Evolutionary conservation across 1,140 invertebrate genomes (phyloP), one percentile per base, ranked within the genome.

Genomic region (Hetaerina americana): DNA sequence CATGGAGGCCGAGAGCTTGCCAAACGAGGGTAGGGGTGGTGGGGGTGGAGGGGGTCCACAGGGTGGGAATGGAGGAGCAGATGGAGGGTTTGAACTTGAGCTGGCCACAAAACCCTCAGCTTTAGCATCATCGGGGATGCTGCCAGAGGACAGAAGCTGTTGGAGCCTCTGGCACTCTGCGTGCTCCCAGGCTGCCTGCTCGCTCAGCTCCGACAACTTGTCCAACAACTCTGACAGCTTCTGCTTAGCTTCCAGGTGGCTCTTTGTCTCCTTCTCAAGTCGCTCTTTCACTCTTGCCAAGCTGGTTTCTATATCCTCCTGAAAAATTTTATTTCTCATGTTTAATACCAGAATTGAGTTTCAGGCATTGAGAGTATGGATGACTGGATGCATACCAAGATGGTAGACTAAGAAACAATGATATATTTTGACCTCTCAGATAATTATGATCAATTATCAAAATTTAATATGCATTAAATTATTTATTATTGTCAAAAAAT

Each of bases 51-150:
- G 57, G 15, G 40, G 67, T 5, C 27, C 69, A 3, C 18, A n/a
- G 1, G 26, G 24, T 15, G 70, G 57, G 49, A 49, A 66, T 22
- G 72, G 74, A 24, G 72, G 74, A 26, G 76, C 76, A 8, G 72
- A 75, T 27, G 74, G 85, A 75, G 25, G 84, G 82, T 73, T 85
- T 82, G 27, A 86, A 79, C 25, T 84, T 57, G 6, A 75, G 15
- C 83, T 74, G 18, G 80, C 80, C 75, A 92, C 91, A 84, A 96
- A 96, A 0, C 94, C 91, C 80, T 96, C 94, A 81, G 96, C 94
- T 84, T 96, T 96, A 0, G 94, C 91, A 81, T 97, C 94, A 81
- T 96, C 94, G 40, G 94, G 93, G 77, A 97, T 87, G 82, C 91
- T 94, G 66, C 92, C 94, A 76, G 91, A 91, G 70, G 88, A 92